phyloP scores from a whole-genome alignment of 92 coral and sea anemone species.

The Porites cylindrica region DNA sequence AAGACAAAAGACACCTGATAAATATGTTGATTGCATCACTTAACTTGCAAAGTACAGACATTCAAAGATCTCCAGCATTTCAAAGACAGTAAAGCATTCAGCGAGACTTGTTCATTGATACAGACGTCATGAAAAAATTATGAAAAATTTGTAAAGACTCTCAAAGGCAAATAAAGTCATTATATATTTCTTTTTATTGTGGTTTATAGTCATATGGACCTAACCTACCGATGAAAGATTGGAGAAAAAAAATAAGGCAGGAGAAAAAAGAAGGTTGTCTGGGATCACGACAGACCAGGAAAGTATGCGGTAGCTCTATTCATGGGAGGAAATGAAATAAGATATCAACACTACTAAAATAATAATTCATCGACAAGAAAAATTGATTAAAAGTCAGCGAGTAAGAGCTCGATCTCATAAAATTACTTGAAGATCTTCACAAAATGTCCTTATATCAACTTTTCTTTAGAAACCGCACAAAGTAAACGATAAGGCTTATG shows the following conservation, averaged over 20 bases:
- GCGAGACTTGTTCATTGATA: too few relatives aligned
- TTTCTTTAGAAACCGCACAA: background rate
- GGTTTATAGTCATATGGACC: too few relatives aligned
- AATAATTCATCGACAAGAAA: background rate
- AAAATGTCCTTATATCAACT: background rate
- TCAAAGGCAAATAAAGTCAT: too few relatives aligned
- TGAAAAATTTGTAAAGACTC: too few relatives aligned
- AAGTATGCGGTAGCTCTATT: background rate
- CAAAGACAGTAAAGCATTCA: too few relatives aligned
- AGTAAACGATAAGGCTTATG: background rate
- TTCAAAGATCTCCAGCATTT: too few relatives aligned
- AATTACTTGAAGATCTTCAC: background rate
- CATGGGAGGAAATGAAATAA: conserved; percentile 25
- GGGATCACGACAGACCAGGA: background rate
- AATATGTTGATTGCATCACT: conserved; percentile 38
- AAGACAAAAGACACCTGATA: conserved; percentile 7
- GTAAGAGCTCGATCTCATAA: background rate
- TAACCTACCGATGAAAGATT: too few relatives aligned
- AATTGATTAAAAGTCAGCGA: too few relatives aligned
- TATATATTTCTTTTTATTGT: too few relatives aligned
- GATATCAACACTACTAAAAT: background rate
- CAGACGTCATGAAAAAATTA: too few relatives aligned
- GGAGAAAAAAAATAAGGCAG: background rate
- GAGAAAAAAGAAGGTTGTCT: background rate
- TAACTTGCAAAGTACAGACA: background rate